These are phyloP conservation scores for Tretioscincus oriximinensis DNA, from an alignment of 2,113 vertebrate genomes.

Conservation along the genomic window DNA sequence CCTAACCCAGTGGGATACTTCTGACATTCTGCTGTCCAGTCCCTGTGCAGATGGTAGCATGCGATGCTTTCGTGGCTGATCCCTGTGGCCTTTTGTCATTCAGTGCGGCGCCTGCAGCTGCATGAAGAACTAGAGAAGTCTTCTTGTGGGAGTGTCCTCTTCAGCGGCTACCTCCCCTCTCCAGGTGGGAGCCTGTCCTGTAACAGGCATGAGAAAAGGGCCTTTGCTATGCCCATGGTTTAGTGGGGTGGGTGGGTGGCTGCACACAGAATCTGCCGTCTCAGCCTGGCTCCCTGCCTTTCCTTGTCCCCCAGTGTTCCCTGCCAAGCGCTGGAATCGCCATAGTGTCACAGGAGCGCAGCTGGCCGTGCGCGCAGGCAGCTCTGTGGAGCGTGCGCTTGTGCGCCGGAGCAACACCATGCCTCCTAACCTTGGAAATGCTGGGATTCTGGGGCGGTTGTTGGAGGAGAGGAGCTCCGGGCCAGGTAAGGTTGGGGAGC, in stretches of 20 bases:
- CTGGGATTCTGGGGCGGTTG: constrained; percentile 77
- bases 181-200: constrained; percentile 76
- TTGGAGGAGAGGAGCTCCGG: constrained; percentile 73
- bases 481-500: constrained; percentile 21
- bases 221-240: background rate
- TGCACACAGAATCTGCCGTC: background rate
- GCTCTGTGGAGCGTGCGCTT: constrained; percentile 62
- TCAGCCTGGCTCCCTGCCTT: background rate
- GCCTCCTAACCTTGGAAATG: constrained; percentile 84
- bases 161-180: constrained; percentile 94
- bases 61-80: background rate
- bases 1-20: too few relatives aligned
- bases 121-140: constrained; percentile 96
- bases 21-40: background rate
- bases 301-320: constrained; percentile 72
- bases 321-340: constrained; percentile 81
- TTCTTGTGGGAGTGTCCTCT: constrained; percentile 95
- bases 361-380: constrained; percentile 64
- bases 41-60: background rate
- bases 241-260: background rate
- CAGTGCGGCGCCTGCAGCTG: constrained; percentile 89
- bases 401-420: constrained; percentile 90
- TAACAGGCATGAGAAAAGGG: too few relatives aligned
- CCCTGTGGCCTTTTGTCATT: background rate
- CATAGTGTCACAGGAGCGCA: constrained; percentile 86